Evolutionary conservation across 1,140 invertebrate genomes (phyloP).

Genomic region (Holotrichia oblita): DNA sequence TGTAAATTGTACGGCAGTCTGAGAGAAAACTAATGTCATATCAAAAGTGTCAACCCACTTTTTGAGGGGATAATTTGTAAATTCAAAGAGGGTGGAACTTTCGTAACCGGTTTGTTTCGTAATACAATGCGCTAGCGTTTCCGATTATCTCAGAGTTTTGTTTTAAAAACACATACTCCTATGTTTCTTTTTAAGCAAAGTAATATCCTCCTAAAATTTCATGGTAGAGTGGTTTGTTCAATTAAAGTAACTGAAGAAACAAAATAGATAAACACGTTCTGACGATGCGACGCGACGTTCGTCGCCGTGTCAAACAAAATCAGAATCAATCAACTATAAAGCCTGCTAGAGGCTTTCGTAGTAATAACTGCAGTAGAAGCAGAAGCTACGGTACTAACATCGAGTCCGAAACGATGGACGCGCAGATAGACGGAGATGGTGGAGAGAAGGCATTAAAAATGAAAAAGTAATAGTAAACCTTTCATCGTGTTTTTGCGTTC

Average conservation of each 20-base stretch:
- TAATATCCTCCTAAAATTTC: neutral
- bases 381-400: constrained; percentile 39
- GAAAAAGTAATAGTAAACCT: constrained; percentile 45
- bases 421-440: constrained; percentile 25
- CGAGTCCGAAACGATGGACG: constrained; percentile 23
- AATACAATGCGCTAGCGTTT: too few relatives aligned
- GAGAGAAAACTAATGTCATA: too few relatives aligned
- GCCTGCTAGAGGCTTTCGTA: neutral
- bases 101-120: too few relatives aligned
- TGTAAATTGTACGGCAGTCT: too few relatives aligned
- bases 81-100: too few relatives aligned
- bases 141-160: too few relatives aligned
- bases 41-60: too few relatives aligned
- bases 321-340: constrained; percentile 38
- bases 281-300: neutral
- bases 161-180: too few relatives aligned
- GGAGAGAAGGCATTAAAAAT: constrained; percentile 46
- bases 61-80: too few relatives aligned
- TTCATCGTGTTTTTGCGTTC: constrained; percentile 49
- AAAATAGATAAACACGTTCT: neutral
- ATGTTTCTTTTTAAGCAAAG: too few relatives aligned
- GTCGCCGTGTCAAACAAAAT: constrained; percentile 27
- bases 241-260: constrained; percentile 4
- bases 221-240: neutral
- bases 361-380: constrained; percentile 22